Conservation (phyloP, 1,140 invertebrate species). For the Leptinotarsa texana region DNA sequence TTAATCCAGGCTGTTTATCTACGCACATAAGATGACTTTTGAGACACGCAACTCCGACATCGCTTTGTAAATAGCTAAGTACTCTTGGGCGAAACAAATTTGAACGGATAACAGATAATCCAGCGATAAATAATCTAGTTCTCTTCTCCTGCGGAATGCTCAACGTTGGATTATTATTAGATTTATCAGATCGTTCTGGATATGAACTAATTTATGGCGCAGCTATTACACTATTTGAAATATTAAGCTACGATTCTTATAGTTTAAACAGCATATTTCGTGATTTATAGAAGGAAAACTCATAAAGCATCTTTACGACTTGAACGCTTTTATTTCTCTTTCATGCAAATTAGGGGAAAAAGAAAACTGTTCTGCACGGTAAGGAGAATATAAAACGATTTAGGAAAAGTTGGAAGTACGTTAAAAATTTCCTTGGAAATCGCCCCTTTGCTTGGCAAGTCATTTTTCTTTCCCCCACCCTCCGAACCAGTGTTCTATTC, state of each 20-base stretch:
- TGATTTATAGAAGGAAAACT: constrained; percentile 11
- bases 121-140: constrained; percentile 23
- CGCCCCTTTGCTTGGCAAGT: no score
- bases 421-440: no score
- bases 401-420: no score
- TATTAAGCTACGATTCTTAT: background rate
- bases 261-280: constrained; percentile 18
- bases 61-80: constrained; percentile 20
- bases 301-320: constrained; percentile 11
- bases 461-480: no score
- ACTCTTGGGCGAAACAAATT: constrained; percentile 22
- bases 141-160: background rate
- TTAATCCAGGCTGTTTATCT: constrained; percentile 2
- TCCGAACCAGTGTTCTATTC: no score
- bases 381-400: no score
- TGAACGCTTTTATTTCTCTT: constrained; percentile 5
- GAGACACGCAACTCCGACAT: background rate
- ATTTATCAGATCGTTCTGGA: constrained; percentile 15
- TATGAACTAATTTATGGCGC: constrained; percentile 4
- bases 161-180: constrained; percentile 16
- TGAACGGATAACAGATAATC: constrained; percentile 15
- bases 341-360: background rate
- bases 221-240: constrained; percentile 12
- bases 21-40: background rate
- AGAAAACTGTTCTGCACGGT: background rate